Percentiles rank a stretch among this genome's conserved stretches.
Conservation (phyloP, 2,797 vertebrate genomes). For the Pampus argenteus region DNA sequence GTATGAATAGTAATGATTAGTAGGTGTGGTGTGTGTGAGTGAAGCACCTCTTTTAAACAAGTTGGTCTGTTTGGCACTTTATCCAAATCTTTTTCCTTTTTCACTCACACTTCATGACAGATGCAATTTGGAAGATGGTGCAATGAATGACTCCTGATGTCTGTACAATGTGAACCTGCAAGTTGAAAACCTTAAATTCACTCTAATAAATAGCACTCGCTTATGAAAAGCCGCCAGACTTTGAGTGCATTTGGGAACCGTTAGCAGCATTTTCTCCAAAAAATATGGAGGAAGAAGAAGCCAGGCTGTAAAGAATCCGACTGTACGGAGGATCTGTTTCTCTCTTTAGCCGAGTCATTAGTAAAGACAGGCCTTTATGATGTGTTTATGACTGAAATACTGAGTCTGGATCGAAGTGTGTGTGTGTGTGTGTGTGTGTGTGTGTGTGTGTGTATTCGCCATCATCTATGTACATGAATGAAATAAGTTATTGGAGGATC, state of each 20-base stretch:
- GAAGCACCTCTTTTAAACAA: neutral
- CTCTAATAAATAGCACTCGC: slow-evolving; percentile 47
- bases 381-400: slow-evolving; percentile 67
- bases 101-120: slow-evolving; percentile 17
- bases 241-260: slow-evolving; percentile 17
- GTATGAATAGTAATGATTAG: too few species aligned
- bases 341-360: slow-evolving; percentile 73
- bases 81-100: neutral
- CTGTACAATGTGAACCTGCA: slow-evolving; percentile 37
- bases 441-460: slow-evolving; percentile 14
- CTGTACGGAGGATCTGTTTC: slow-evolving; percentile 59
- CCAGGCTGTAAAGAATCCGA: slow-evolving; percentile 53
- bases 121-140: slow-evolving; percentile 21
- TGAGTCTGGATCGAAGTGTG: slow-evolving; percentile 26
- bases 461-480: neutral
- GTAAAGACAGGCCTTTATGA: slow-evolving; percentile 74
- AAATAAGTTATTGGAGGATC: slow-evolving; percentile 28
- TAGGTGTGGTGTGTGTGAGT: too few species aligned
- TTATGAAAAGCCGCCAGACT: slow-evolving; percentile 28
- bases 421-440: slow-evolving; percentile 22
- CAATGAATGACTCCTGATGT: slow-evolving; percentile 1
- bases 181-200: slow-evolving; percentile 24
- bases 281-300: slow-evolving; percentile 33
- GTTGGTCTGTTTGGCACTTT: slow-evolving; percentile 4
- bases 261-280: slow-evolving; percentile 24